Evolutionary conservation across 1,140 invertebrate genomes (phyloP).

Genomic region (Drosophila tsacasi): DNA sequence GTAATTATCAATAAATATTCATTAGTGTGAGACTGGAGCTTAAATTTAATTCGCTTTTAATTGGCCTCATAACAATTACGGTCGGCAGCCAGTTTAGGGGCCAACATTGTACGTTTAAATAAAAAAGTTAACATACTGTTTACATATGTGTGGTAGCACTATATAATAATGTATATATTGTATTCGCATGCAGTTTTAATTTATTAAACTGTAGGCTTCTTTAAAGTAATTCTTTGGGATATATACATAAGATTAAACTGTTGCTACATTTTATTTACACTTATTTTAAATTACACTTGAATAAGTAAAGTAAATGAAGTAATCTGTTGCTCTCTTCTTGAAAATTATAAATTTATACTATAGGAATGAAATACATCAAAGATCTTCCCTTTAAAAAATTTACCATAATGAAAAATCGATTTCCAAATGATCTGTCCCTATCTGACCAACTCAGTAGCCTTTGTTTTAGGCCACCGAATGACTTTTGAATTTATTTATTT

Average conservation of each 20-base stretch:
- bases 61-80: constrained; percentile 74
- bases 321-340: too few species aligned
- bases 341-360: too few species aligned
- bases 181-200: not conserved
- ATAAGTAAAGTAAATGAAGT: not conserved
- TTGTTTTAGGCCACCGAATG: constrained; percentile 45
- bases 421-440: constrained; percentile 25
- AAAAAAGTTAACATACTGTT: constrained; percentile 16
- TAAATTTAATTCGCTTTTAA: constrained; percentile 78
- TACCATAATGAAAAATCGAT: constrained; percentile 18
- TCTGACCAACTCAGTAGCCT: constrained; percentile 42
- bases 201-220: not conserved
- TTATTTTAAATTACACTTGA: not conserved
- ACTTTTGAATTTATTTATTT: constrained; percentile 25
- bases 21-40: constrained; percentile 69
- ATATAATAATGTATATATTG: not conserved
- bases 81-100: constrained; percentile 64
- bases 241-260: not conserved
- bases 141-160: not conserved
- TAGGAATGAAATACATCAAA: too few species aligned
- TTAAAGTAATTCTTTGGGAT: too few species aligned
- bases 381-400: too few species aligned
- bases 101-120: constrained; percentile 45
- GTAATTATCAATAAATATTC: constrained; percentile 81
- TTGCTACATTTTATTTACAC: not conserved